phyloP scores from a whole-genome alignment of 2,888 invertebrate genomes.

The Pammene aurita region DNA sequence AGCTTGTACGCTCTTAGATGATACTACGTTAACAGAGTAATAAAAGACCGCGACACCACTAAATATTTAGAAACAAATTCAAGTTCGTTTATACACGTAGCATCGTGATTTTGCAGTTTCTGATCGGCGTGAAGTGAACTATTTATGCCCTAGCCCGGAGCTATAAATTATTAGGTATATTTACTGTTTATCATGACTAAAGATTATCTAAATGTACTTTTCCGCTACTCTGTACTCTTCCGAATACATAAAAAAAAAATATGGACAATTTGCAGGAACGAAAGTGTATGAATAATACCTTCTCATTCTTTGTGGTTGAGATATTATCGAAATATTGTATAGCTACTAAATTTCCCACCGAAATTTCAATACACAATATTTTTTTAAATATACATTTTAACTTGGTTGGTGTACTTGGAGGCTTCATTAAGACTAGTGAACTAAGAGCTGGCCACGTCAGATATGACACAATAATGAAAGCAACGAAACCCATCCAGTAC shows the following conservation, averaged over 20 bases:
- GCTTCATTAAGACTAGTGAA: too few species aligned
- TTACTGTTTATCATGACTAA: background rate
- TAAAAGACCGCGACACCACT: slow-evolving; percentile 29
- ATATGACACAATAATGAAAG: too few species aligned
- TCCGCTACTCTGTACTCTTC: background rate
- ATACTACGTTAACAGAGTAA: slow-evolving; percentile 21
- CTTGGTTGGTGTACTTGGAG: too few species aligned
- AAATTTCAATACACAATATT: too few species aligned
- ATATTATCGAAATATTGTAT: too few species aligned
- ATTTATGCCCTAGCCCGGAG: background rate
- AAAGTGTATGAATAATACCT: too few species aligned
- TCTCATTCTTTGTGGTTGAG: too few species aligned
- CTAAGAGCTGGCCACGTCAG: too few species aligned
- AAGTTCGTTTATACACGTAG: slow-evolving; percentile 33
- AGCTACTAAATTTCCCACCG: too few species aligned
- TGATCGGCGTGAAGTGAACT: slow-evolving; percentile 6
- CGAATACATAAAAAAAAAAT: background rate
- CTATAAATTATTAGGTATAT: background rate
- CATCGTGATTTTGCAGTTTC: slow-evolving; percentile 17
- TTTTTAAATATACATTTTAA: too few species aligned
- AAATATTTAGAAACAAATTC: slow-evolving; percentile 21
- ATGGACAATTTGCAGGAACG: too few species aligned
- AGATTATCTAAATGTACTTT: background rate
- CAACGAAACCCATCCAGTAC: too few species aligned
- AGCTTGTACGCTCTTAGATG: background rate